Base-by-base conservation (phyloP, 1,140 invertebrate genomes). In the Hestina assimilis region DNA sequence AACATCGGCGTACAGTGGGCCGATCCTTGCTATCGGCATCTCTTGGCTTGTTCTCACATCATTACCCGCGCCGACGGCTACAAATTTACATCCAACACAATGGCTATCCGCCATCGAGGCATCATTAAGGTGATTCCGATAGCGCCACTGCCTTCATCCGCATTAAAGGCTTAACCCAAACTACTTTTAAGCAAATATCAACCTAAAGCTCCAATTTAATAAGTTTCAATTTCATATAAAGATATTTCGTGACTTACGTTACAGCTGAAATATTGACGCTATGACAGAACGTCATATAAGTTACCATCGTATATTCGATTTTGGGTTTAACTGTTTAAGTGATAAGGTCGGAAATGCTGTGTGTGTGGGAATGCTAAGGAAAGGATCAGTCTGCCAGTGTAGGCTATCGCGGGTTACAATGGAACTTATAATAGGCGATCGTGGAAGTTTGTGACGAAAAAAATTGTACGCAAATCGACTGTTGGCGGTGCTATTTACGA, bases 41-140 rank as follows among this genome's bases (percentile, higher is more conserved):
- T 83, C 76, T n/a, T n/a, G 82, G 84, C 83, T 84, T 88, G 85
- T 88, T 88, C 85, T 88, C 85, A 88, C 85, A 88, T 88, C 85
- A 88, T 88, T 88, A 88, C 83, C 85, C 85, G 81, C 85, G 85
- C 85, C 85, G 85, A 86, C 85, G 85, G 83, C 81, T 86, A 88
- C 85, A 88, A 86, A 88, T 85, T 88, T 88, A 88, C 85, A 88
- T 88, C 83, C 83, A 80, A 79, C 83, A 88, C 85, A 86, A 88
- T 88, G 83, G 83, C 81, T 83, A 86, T 88, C 85, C 83, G 79
- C 75, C 85, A 86, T 88, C 85, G 83, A 88, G 83, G 84, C 83
- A 88, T 88, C 85, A 88, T 88, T 88, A 88, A 86, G 85, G 85
- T 88, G 85, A 88, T 88, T 81, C 79, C 80, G 85, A 88, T 88